Evolutionary conservation across 2,888 invertebrate species (phyloP).

Genomic region (Rhabditoides inermis): DNA sequence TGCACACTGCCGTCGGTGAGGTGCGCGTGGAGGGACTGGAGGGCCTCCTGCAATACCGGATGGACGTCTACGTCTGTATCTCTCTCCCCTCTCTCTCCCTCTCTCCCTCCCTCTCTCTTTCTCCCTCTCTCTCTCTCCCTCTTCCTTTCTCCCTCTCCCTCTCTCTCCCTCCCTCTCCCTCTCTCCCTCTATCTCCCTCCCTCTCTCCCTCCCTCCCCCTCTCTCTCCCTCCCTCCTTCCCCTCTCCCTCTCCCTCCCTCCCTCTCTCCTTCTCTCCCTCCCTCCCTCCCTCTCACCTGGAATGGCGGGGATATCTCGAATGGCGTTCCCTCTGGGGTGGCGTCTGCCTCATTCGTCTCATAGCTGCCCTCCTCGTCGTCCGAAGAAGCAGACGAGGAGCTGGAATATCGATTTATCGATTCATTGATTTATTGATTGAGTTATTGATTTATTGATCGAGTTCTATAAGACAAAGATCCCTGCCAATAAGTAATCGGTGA

Average conservation of each 20-base stretch:
- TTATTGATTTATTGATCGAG: too few relatives aligned
- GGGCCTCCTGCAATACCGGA: constrained; percentile 43
- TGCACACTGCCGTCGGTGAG: constrained; percentile 23
- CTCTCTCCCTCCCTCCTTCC: not conserved
- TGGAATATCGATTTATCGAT: too few relatives aligned
- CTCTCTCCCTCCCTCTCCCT: too few relatives aligned
- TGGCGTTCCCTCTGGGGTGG: constrained; percentile 15
- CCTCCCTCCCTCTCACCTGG: not conserved
- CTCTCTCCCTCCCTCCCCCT: not conserved
- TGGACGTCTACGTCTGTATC: too few relatives aligned
- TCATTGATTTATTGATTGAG: too few relatives aligned
- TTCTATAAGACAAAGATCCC: too few relatives aligned
- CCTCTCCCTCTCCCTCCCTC: constrained; percentile 6
- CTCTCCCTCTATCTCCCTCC: not conserved
- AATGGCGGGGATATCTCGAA: constrained; percentile 42
- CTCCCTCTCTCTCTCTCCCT: not conserved
- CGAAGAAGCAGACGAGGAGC: constrained; percentile 22
- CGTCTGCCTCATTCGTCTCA: constrained; percentile 40
- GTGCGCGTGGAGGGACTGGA: constrained; percentile 39
- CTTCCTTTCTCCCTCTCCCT: too few relatives aligned
- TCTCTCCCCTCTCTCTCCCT: too few relatives aligned
- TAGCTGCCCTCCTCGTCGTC: constrained; percentile 54
- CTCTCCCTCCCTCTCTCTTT: not conserved
- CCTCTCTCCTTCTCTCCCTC: constrained; percentile 3
- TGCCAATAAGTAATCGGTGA: too few relatives aligned